Evolutionary conservation across 2,797 vertebrate species (phyloP), one percentile per base, ranked within the genome.

Genomic region (Phoeniculus purpureus): DNA sequence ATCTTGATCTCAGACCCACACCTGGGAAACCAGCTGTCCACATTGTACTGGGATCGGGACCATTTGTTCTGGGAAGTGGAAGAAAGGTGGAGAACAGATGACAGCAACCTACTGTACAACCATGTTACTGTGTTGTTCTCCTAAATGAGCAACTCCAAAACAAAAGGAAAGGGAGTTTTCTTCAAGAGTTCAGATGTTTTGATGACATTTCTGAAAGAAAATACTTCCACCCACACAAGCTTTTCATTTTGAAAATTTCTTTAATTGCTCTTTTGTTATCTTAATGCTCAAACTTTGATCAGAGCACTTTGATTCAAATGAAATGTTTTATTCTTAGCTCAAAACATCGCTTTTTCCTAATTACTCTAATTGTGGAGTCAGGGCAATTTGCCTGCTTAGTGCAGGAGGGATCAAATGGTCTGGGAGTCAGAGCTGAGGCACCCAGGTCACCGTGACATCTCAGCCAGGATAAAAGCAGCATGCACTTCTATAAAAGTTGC

Each of bases 201-300:
- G 93, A 79, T 94, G 93, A 90, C 92, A 86, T 71, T 65, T 94
- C 58, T 50, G 54, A 93, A 80, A 82, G 81, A 87, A 94, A 65
- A 22, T 71, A 7, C 21, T 96, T 55, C 92, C 83, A 37, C 94
- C 95, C 88, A 94, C 95, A 34, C 72, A 17, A 82, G 81, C 80
- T 82, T 89, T 93, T 95, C 75, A 74, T 84, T 94, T 85, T 60
- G 50, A 93, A 90, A 54, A 82, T 94, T 86, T 77, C 68, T 86
- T 77, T 96, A 96, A 96, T 96, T 94, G 88, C 92, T 95, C 94
- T 58, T 84, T 93, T 96, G 93, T 96, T 94, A 89, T 71, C 94
- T 90, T 90, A 94, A 86, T 71, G 83, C 78, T 75, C 90, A 68
- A 65, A 93, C 93, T 90, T 94, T 90, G 90, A 95, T 95, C 84